Conservation (phyloP, 1,140 invertebrate species). For the Lerema accius region DNA sequence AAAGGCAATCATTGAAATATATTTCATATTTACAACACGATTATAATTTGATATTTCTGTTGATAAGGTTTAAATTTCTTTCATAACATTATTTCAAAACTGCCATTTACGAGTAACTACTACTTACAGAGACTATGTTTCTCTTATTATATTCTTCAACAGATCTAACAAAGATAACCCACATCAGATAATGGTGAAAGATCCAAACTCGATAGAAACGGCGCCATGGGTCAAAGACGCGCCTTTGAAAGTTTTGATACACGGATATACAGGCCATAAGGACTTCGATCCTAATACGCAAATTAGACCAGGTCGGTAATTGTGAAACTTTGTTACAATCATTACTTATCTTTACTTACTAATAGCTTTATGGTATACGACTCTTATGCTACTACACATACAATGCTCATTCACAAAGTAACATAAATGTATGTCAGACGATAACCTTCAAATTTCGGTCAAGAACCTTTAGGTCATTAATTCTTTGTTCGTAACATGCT, state of each 20-base stretch:
- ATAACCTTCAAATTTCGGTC: conserved; percentile 21
- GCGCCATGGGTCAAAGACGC: conserved; percentile 72
- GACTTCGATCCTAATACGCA: conserved; percentile 84
- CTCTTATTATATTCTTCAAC: too few species aligned
- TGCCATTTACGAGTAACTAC: too few species aligned
- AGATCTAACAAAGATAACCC: conserved; percentile 78
- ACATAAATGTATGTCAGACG: neutral
- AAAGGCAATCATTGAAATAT: too few species aligned
- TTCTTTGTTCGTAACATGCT: conserved; percentile 3
- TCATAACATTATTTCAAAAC: too few species aligned
- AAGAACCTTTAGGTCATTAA: conserved; percentile 15
- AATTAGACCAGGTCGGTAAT: conserved; percentile 81
- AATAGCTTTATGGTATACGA: too few species aligned
- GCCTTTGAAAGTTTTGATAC: conserved; percentile 80
- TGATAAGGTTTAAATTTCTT: too few species aligned
- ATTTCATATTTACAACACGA: too few species aligned
- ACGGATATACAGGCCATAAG: conserved; percentile 84
- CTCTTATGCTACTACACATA: too few species aligned
- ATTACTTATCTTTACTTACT: too few species aligned
- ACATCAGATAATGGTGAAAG: conserved; percentile 62
- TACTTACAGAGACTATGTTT: neutral
- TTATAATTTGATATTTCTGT: too few species aligned
- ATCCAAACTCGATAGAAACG: conserved; percentile 64
- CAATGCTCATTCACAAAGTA: neutral
- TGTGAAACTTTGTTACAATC: neutral